phyloP scores from a whole-genome alignment of 2,113 vertebrate species.

The Pituophis catenifer region DNA sequence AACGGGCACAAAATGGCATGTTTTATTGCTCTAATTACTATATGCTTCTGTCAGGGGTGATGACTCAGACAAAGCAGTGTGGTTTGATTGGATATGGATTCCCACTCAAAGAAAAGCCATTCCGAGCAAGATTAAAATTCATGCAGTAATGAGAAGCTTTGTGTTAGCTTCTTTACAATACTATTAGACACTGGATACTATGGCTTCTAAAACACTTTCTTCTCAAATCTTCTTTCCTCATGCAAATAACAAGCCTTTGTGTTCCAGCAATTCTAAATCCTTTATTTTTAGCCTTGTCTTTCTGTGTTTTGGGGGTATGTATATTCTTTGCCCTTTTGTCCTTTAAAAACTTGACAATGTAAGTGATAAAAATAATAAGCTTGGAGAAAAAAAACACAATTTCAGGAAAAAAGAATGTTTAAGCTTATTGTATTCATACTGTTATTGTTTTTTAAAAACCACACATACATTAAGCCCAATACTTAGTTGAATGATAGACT shows the following conservation, averaged over 20 bases:
- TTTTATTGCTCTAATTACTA: conserved; percentile 23
- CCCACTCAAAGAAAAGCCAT: background rate
- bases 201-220: conserved; percentile 31
- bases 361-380: conserved; percentile 39
- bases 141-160: background rate
- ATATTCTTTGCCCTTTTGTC: background rate
- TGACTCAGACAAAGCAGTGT: conserved; percentile 1
- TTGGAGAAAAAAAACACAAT: conserved; percentile 46
- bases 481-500: background rate
- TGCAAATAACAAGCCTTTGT: conserved; percentile 36
- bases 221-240: conserved; percentile 4
- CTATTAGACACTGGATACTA: background rate
- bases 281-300: background rate
- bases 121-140: background rate
- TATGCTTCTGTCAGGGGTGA: background rate
- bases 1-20: background rate
- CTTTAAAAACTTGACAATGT: conserved; percentile 30
- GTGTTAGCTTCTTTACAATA: background rate
- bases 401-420: conserved; percentile 50
- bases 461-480: background rate
- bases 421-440: conserved; percentile 24
- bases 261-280: conserved; percentile 31
- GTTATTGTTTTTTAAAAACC: background rate
- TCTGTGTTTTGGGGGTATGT: background rate
- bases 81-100: background rate